A percentile compares a stretch with the other conserved stretches of the same genome.
phyloP scores from a whole-genome alignment of 2,888 invertebrate genomes.

The Synanthedon formicaeformis region DNA sequence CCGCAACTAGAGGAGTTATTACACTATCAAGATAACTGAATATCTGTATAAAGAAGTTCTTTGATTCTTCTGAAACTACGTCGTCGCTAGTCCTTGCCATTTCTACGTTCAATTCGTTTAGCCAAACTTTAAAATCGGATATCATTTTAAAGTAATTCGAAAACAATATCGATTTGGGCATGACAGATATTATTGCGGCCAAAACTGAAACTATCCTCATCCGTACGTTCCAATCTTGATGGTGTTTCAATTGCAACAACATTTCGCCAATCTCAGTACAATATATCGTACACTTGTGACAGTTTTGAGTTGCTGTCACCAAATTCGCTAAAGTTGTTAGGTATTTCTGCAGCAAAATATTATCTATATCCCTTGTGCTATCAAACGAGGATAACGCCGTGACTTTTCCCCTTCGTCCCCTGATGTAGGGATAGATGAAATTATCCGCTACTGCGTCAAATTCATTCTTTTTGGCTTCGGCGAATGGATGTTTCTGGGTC shows the following conservation, averaged over 20 bases:
- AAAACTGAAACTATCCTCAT: constrained; percentile 75
- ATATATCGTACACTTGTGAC: constrained; percentile 73
- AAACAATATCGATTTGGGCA: constrained; percentile 69
- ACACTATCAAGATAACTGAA: too few relatives aligned
- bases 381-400: constrained; percentile 63
- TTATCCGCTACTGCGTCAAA: constrained; percentile 81
- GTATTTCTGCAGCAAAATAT: constrained; percentile 76
- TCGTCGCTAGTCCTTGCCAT: too few relatives aligned
- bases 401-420: constrained; percentile 74
- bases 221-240: constrained; percentile 75
- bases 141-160: constrained; percentile 73
- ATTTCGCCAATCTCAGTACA: constrained; percentile 78
- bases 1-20: too few relatives aligned
- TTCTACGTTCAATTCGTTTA: constrained; percentile 26
- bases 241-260: constrained; percentile 74
- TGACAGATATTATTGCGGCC: constrained; percentile 73
- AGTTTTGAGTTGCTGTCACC: constrained; percentile 77
- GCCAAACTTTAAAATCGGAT: constrained; percentile 76
- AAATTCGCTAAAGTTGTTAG: constrained; percentile 77
- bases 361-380: constrained; percentile 73
- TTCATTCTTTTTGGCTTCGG: constrained; percentile 68
- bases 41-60: too few relatives aligned
- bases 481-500: constrained; percentile 41
- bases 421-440: constrained; percentile 86
- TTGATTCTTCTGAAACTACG: too few relatives aligned